A percentile compares a stretch with the other conserved stretches of the same genome.
phyloP scores from a whole-genome alignment of 2,888 invertebrate genomes.

The Automeris io region DNA sequence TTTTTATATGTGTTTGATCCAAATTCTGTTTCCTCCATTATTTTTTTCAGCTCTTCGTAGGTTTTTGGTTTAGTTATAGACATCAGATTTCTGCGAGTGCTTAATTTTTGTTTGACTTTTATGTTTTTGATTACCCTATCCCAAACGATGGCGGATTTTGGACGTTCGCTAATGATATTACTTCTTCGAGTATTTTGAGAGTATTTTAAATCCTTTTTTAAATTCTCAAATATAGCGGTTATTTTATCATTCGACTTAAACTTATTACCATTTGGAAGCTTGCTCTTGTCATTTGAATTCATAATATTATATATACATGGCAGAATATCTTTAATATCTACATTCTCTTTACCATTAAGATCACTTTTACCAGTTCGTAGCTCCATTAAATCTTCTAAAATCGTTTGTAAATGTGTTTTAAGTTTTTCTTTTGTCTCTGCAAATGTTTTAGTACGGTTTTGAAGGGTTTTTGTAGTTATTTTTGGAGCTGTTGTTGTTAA shows the following conservation, averaged over 20 bases:
- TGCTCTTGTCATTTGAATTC: slow-evolving; percentile 21
- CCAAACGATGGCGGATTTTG: slow-evolving; percentile 54
- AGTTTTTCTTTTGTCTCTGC: slow-evolving; percentile 45
- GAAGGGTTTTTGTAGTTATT: slow-evolving; percentile 1
- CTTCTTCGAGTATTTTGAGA: slow-evolving; percentile 30
- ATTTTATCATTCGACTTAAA: slow-evolving; percentile 28
- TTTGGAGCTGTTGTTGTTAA: slow-evolving; percentile 5
- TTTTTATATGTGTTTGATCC: slow-evolving; percentile 42
- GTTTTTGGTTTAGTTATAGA: slow-evolving; percentile 24
- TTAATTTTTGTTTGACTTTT: slow-evolving; percentile 20
- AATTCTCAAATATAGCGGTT: slow-evolving; percentile 33
- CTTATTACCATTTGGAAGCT: slow-evolving; percentile 11
- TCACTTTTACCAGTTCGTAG: slow-evolving; percentile 41
- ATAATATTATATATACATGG: slow-evolving; percentile 59
- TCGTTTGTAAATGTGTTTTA: slow-evolving; percentile 51
- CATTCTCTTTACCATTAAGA: slow-evolving; percentile 22
- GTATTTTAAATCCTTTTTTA: slow-evolving; percentile 38
- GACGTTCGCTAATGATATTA: slow-evolving; percentile 19
- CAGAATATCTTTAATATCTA: slow-evolving; percentile 43
- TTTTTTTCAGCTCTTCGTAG: slow-evolving; percentile 33
- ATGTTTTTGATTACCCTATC: slow-evolving; percentile 49
- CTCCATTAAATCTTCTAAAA: slow-evolving; percentile 53
- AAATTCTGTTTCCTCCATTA: slow-evolving; percentile 34
- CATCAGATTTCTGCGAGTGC: slow-evolving; percentile 31
- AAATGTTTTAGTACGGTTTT: slow-evolving; percentile 18